These are phyloP conservation scores for Spheniscus mendiculus DNA, from an alignment of 2,113 vertebrate species.

Conservation along the genomic window DNA sequence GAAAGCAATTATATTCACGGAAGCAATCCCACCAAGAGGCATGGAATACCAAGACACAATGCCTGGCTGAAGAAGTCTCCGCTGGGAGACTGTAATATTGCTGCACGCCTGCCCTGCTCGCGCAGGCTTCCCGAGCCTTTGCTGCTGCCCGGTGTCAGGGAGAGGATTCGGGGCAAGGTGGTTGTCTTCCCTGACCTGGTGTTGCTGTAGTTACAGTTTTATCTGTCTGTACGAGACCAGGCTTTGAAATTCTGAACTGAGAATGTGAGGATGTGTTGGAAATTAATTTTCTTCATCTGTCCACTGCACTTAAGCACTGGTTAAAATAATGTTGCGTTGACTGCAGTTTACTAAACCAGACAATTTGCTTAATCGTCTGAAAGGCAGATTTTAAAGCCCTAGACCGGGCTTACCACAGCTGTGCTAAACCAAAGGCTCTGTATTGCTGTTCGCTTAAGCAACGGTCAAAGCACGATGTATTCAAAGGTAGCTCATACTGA, in stretches of 20 bases:
- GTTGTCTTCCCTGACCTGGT: neutral
- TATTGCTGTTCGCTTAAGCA: neutral
- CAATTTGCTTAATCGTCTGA: neutral
- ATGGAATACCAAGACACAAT: neutral
- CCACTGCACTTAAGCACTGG: neutral
- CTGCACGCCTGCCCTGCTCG: neutral
- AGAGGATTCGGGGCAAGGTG: neutral
- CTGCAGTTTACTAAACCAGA: neutral
- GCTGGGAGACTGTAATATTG: neutral
- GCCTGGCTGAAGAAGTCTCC: slow-evolving; percentile 11
- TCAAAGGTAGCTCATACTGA: neutral
- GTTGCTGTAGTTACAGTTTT: neutral
- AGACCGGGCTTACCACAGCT: neutral
- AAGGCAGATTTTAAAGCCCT: neutral
- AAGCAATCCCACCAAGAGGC: neutral
- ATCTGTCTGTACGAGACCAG: neutral
- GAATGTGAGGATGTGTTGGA: neutral
- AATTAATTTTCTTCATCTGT: neutral
- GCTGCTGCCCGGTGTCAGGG: neutral
- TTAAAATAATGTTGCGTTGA: neutral
- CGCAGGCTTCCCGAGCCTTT: neutral
- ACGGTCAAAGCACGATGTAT: neutral
- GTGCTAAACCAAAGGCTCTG: neutral
- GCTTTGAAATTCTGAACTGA: neutral
- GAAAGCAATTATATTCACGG: neutral